Evolutionary conservation across 2,113 vertebrate species (phyloP).

Genomic region (Pelecanus crispus): DNA sequence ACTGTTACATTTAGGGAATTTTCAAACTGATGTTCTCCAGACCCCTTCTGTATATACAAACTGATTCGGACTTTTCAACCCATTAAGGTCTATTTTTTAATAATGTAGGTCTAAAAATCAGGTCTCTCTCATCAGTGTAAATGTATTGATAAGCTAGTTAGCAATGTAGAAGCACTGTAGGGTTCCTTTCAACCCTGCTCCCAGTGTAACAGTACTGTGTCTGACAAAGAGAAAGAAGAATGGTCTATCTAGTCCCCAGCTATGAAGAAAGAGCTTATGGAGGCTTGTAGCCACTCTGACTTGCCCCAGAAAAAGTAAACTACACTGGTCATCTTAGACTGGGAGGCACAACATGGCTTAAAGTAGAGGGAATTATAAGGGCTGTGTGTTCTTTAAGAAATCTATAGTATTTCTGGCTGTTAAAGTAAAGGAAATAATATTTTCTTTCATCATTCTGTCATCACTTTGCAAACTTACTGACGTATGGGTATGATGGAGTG

Average conservation of each 20-base stretch:
- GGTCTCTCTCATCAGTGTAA: not conserved
- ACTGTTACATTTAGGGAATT: not conserved
- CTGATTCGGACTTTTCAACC: not conserved
- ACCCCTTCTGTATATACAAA: not conserved
- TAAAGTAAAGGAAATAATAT: not conserved
- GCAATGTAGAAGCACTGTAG: not conserved
- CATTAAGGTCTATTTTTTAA: not conserved
- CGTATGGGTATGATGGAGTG: not conserved
- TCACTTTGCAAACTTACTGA: not conserved
- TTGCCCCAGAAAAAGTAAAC: not conserved
- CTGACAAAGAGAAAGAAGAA: not conserved
- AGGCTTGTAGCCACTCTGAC: not conserved
- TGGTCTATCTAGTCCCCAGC: not conserved
- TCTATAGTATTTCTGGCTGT: not conserved
- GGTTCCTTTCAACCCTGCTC: not conserved
- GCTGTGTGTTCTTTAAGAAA: not conserved
- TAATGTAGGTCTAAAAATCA: not conserved
- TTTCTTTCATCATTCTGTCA: not conserved
- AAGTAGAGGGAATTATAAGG: not conserved
- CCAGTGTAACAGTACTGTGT: not conserved
- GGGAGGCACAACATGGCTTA: not conserved
- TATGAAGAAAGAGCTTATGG: not conserved
- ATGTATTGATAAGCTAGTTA: not conserved
- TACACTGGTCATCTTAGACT: not conserved
- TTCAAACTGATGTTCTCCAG: not conserved